Conservation (phyloP, 2,113 vertebrate species). For the Hirundichthys speculiger region DNA sequence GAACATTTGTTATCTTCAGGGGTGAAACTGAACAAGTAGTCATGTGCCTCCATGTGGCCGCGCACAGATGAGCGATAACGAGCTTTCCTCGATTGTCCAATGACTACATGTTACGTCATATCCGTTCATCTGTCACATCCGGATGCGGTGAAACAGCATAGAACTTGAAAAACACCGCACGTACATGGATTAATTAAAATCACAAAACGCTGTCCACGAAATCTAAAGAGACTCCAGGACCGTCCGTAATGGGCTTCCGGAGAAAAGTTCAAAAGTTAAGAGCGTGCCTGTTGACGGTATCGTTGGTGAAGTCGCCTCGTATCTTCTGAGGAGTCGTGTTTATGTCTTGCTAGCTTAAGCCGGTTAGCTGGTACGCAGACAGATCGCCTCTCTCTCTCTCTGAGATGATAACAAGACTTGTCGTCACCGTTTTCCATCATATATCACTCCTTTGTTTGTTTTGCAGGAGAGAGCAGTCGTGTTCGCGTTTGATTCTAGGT, state of each 20-base stretch:
- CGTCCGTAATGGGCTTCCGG: neutral
- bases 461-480: fast-evolving
- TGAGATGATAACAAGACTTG: conserved; percentile 2
- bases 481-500: neutral
- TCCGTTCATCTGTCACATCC: conserved; percentile 74
- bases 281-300: too few species aligned
- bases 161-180: conserved; percentile 61
- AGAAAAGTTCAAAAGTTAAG: neutral
- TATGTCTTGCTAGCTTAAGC: conserved; percentile 63
- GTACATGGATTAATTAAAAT: conserved; percentile 59
- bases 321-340: conserved; percentile 35
- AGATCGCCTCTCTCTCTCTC: neutral
- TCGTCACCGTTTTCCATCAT: neutral
- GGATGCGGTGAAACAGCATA: conserved; percentile 64
- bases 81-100: conserved; percentile 38
- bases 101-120: conserved; percentile 48
- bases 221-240: neutral
- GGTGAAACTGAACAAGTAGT: too few species aligned
- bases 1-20: too few species aligned
- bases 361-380: conserved; percentile 53
- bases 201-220: conserved; percentile 20
- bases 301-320: neutral
- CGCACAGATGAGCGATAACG: too few species aligned
- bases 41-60: too few species aligned
- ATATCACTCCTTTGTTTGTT: neutral